These are phyloP conservation scores for Zosterops hypoxanthus DNA, from an alignment of 2,113 vertebrate species.

Conservation along the genomic window DNA sequence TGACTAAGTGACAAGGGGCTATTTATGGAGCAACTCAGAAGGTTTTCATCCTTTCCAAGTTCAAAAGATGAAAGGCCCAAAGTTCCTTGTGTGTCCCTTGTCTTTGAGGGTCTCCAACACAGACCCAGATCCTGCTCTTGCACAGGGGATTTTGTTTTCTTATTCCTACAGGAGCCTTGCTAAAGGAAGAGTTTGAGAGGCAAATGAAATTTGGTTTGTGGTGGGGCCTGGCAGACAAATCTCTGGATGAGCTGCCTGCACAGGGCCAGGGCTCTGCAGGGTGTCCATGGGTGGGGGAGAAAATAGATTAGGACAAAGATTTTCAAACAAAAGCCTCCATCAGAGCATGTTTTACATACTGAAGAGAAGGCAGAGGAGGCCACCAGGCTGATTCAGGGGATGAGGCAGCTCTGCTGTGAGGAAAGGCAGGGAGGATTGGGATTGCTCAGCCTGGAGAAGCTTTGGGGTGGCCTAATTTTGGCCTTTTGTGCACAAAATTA, in stretches of 20 bases:
- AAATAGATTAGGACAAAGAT: neutral
- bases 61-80: neutral
- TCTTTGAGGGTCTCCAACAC: neutral
- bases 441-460: neutral
- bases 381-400: neutral
- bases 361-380: neutral
- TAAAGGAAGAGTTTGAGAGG: neutral
- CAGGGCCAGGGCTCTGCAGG: neutral
- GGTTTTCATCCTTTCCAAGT: neutral
- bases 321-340: neutral
- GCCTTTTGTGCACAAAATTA: neutral
- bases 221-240: neutral
- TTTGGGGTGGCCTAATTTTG: neutral
- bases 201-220: neutral
- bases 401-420: neutral
- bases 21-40: slow-evolving; percentile 38
- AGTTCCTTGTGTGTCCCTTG: neutral
- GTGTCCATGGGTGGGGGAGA: neutral
- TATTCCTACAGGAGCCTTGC: neutral
- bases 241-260: neutral
- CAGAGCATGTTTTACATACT: fast-evolving
- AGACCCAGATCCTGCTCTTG: neutral
- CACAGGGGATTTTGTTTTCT: neutral
- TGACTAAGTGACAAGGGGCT: slow-evolving; percentile 33
- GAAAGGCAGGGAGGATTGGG: neutral